Evolutionary conservation across 2,797 vertebrate genomes (phyloP).

Genomic region (Hoplostethus atlanticus): DNA sequence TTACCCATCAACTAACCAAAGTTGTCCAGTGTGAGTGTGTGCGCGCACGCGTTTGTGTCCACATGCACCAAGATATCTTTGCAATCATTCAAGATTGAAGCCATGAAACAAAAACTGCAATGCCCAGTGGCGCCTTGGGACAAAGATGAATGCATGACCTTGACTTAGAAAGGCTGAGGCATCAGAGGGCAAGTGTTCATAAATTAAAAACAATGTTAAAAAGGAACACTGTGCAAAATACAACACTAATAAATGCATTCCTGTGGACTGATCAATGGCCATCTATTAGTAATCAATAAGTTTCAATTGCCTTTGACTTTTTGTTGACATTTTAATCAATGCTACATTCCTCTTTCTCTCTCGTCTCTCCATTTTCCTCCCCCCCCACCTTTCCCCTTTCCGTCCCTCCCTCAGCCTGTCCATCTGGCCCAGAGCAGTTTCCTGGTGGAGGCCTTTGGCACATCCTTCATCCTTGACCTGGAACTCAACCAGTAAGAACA

Average conservation of each 20-base stretch:
- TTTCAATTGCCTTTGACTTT: neutral
- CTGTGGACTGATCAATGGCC: neutral
- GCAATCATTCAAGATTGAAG: too few species aligned
- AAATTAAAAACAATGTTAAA: too few species aligned
- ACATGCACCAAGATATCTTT: too few species aligned
- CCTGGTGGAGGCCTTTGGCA: slow-evolving; percentile 89
- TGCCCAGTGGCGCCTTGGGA: neutral
- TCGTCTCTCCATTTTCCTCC: slow-evolving; percentile 6
- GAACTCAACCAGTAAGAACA: slow-evolving; percentile 94
- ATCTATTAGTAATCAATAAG: neutral
- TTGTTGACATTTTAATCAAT: neutral
- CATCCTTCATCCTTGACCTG: slow-evolving; percentile 92
- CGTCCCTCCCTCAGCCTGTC: slow-evolving; percentile 80
- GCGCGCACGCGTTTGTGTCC: too few species aligned
- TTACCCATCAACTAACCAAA: too few species aligned
- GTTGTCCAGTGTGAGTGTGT: too few species aligned
- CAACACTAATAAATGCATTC: neutral
- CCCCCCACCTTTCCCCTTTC: neutral
- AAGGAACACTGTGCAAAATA: neutral
- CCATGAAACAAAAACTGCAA: neutral
- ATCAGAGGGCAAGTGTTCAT: neutral
- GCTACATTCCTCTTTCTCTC: neutral
- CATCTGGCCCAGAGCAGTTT: slow-evolving; percentile 95
- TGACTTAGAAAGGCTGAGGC: neutral
- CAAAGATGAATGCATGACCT: neutral